Conservation (phyloP, 2,113 vertebrate genomes). For the Cyprinodon brontotheroides region DNA sequence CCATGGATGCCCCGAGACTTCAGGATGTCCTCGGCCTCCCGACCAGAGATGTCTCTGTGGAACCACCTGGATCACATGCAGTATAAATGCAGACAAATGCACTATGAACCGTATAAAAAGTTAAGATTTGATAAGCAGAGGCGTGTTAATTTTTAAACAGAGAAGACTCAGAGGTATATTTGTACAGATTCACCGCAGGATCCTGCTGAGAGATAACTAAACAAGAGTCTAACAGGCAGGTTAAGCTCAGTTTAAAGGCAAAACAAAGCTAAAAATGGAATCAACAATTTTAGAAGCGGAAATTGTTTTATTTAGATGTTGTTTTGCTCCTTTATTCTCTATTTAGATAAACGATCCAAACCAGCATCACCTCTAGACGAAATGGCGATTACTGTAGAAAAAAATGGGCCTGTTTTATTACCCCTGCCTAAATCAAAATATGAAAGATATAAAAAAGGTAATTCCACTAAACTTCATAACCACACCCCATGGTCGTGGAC, state of each 20-base stretch:
- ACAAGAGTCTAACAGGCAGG: not conserved
- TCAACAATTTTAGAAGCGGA: not conserved
- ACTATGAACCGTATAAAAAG: not conserved
- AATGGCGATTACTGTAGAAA: not conserved
- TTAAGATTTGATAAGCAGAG: not conserved
- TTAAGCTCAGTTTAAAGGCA: not conserved
- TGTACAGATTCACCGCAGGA: not conserved
- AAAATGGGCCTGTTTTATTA: not conserved
- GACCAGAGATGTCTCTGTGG: conserved; percentile 91
- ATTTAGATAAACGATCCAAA: not conserved
- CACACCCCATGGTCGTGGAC: no score
- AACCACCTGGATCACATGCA: conserved; percentile 86
- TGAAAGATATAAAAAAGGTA: not conserved
- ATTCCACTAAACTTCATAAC: not conserved
- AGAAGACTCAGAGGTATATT: not conserved
- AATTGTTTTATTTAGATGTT: not conserved
- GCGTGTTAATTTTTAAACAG: not conserved
- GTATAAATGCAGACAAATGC: not conserved
- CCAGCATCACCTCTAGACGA: not conserved
- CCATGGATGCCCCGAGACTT: conserved; percentile 88
- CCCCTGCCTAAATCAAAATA: not conserved
- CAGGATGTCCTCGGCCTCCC: conserved; percentile 89
- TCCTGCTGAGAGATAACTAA: not conserved
- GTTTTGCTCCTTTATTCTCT: not conserved
- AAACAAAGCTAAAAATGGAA: not conserved